Evolutionary conservation across 2,797 vertebrate species (phyloP).

Genomic region (Petrocephalus schoutedeni): DNA sequence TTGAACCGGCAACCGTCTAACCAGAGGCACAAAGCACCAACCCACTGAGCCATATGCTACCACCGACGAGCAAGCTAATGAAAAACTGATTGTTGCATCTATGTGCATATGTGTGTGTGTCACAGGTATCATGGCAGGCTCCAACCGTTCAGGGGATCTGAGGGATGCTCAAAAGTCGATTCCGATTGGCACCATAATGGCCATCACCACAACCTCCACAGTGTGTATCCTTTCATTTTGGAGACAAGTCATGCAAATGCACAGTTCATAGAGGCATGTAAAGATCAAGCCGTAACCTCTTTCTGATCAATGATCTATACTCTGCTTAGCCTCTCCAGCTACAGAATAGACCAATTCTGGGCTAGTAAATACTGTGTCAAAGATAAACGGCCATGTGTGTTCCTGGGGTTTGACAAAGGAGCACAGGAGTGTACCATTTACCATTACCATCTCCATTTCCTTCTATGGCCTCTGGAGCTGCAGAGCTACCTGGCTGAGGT

Average conservation of each 20-base stretch:
- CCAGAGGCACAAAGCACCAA: background rate
- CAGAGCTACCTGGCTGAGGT: background rate
- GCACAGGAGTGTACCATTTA: too few relatives aligned
- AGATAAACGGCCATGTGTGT: background rate
- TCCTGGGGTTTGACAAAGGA: background rate
- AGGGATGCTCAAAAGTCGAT: conserved; percentile 95
- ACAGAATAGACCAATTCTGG: background rate
- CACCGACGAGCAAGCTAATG: background rate
- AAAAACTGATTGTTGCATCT: background rate
- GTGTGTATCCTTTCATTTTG: conserved; percentile 84
- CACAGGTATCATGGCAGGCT: conserved; percentile 95
- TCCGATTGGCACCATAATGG: conserved; percentile 89
- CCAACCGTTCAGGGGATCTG: conserved; percentile 92
- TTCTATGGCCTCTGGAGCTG: background rate
- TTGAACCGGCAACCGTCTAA: background rate
- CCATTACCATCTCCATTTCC: background rate
- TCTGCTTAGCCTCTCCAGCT: background rate
- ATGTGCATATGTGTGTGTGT: background rate
- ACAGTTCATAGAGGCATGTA: background rate
- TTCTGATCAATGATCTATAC: background rate
- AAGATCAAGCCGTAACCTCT: background rate
- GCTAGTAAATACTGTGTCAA: background rate
- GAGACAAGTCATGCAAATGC: background rate
- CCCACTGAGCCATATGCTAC: background rate
- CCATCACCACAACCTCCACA: conserved; percentile 89